Evolutionary conservation across 1,140 invertebrate species (phyloP).

Genomic region (Portunus trituberculatus): DNA sequence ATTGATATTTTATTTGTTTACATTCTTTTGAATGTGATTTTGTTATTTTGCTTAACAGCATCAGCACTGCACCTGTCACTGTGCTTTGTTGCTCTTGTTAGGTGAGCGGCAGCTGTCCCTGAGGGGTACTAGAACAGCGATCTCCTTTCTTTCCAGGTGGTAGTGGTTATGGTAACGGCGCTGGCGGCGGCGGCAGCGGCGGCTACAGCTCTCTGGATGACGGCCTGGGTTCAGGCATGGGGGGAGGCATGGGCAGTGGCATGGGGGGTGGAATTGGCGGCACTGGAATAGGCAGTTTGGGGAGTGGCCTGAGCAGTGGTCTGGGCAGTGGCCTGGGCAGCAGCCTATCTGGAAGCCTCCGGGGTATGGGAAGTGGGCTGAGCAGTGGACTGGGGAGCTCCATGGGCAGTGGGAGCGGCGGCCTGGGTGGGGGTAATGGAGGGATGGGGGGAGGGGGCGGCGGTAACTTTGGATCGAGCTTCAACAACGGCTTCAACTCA

Average conservation of each 20-base stretch:
- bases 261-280: not conserved
- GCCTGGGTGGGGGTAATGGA: not conserved
- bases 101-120: not conserved
- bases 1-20: not conserved
- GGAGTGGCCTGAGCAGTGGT: conserved; percentile 38
- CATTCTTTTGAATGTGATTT: not conserved
- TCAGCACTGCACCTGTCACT: not conserved
- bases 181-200: conserved; percentile 32
- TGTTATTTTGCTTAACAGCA: not conserved
- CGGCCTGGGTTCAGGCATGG: conserved; percentile 49
- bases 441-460: conserved; percentile 26
- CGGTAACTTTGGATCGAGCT: conserved; percentile 39
- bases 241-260: conserved; percentile 55
- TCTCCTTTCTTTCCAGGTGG: conserved; percentile 56
- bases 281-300: not conserved
- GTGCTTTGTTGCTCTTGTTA: not conserved
- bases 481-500: conserved; percentile 63
- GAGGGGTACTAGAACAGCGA: not conserved
- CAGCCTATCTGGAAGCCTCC: conserved; percentile 27
- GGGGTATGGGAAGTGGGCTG: conserved; percentile 43
- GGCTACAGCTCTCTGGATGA: conserved; percentile 33
- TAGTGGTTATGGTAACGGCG: conserved; percentile 58
- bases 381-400: conserved; percentile 14
- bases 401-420: conserved; percentile 27
- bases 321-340: conserved; percentile 47